Evolutionary conservation across 2,888 invertebrate species (phyloP).

Genomic region (Apamea epomidion): DNA sequence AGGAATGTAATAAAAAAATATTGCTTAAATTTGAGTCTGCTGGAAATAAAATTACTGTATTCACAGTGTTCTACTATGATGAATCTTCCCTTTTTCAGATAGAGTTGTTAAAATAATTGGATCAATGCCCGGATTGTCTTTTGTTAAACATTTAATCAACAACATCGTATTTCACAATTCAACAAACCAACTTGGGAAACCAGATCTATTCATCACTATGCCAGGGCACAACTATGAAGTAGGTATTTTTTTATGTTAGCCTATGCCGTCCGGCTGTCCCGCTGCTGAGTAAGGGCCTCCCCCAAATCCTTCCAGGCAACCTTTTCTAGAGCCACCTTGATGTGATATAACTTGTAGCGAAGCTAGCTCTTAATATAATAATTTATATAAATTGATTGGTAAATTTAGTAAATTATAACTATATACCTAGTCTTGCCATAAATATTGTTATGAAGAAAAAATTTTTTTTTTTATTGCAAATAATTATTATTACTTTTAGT

Average conservation of each 20-base stretch:
- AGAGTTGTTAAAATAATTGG: constrained; percentile 91
- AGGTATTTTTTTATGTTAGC: neutral
- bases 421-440: too few species aligned
- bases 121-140: constrained; percentile 88
- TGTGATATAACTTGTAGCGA: too few species aligned
- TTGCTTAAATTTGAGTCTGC: neutral
- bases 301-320: neutral
- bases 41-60: neutral
- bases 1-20: neutral
- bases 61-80: neutral
- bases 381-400: too few species aligned
- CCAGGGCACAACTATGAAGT: constrained; percentile 92
- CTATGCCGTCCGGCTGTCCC: neutral
- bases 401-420: too few species aligned
- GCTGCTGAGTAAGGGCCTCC: neutral
- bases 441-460: too few species aligned
- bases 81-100: constrained; percentile 78
- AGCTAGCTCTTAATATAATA: too few species aligned
- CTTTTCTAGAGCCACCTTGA: neutral
- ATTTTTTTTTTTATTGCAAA: too few species aligned
- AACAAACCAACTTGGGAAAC: constrained; percentile 90
- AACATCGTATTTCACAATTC: constrained; percentile 91
- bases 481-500: too few species aligned
- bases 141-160: constrained; percentile 92
- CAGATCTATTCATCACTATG: constrained; percentile 91